Evolutionary conservation across 2,888 invertebrate genomes (phyloP).

Genomic region (Erpobdella octoculata): DNA sequence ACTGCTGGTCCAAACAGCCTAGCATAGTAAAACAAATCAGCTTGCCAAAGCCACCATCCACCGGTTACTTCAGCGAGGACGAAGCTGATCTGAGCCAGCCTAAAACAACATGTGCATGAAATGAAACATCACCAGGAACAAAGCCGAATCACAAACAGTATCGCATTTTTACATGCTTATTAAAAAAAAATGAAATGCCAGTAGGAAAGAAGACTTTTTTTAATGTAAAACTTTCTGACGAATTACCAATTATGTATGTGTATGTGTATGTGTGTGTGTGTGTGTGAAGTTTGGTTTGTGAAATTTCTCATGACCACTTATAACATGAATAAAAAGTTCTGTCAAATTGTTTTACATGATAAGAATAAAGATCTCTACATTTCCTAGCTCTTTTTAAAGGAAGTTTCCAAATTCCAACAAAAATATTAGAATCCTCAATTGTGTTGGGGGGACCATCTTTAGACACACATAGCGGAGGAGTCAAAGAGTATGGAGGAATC

Average conservation of each 20-base stretch:
- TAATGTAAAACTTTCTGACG: no score
- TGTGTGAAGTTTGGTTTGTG: no score
- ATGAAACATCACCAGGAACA: no score
- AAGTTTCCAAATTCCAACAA: not conserved
- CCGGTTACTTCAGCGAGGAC: slow-evolving; percentile 21
- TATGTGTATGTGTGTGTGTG: no score
- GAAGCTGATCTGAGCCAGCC: slow-evolving; percentile 20
- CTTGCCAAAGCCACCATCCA: slow-evolving; percentile 23
- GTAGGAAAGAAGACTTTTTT: no score
- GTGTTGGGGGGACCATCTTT: slow-evolving; percentile 35
- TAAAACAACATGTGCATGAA: slow-evolving; percentile 18
- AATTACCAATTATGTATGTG: no score
- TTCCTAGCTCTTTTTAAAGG: not conserved
- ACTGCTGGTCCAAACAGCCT: slow-evolving; percentile 12
- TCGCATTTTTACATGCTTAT: no score
- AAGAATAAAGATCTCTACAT: not conserved
- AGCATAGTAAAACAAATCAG: slow-evolving; percentile 29
- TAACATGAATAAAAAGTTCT: not conserved
- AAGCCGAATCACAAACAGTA: not conserved
- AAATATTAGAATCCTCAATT: not conserved
- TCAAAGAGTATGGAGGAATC: slow-evolving; percentile 35
- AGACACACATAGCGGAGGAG: slow-evolving; percentile 34
- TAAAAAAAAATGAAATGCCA: no score
- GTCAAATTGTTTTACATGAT: not conserved
- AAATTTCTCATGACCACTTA: not conserved